These are phyloP conservation scores for Gnathonemus longibarbis DNA, from an alignment of 2,113 vertebrate genomes.

Conservation along the genomic window DNA sequence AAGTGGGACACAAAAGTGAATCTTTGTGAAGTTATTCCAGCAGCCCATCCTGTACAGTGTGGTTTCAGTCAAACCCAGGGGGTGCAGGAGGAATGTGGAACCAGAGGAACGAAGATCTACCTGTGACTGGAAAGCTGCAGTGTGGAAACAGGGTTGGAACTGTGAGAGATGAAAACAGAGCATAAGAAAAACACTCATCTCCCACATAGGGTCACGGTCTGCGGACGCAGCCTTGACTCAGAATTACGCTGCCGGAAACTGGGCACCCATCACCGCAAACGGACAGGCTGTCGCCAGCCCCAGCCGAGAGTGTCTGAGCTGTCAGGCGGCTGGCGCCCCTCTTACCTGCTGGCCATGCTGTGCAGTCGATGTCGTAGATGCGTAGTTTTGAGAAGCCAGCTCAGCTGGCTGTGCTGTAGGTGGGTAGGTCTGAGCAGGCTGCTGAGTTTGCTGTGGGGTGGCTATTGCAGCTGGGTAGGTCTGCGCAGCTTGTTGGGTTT, in stretches of 20 bases:
- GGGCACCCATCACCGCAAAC: neutral
- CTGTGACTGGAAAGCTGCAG: slow-evolving; percentile 44
- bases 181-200: slow-evolving; percentile 26
- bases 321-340: neutral
- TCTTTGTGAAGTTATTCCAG: neutral
- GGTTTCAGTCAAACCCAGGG: neutral
- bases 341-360: slow-evolving; percentile 64
- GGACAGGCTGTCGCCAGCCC: neutral
- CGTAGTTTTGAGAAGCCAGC: slow-evolving; percentile 29
- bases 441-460: slow-evolving; percentile 32
- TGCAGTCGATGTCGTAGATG: slow-evolving; percentile 22
- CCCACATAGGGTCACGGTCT: neutral
- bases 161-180: slow-evolving; percentile 41
- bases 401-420: slow-evolving; percentile 28
- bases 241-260: neutral
- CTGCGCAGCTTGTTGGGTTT: slow-evolving; percentile 55
- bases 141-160: slow-evolving; percentile 43
- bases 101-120: slow-evolving; percentile 37
- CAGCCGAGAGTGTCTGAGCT: neutral
- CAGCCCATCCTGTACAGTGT: slow-evolving; percentile 22
- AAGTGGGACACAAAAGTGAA: neutral
- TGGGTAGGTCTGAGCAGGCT: slow-evolving; percentile 27
- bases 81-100: slow-evolving; percentile 18
- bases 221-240: neutral
- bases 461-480: slow-evolving; percentile 36